Base-by-base conservation (phyloP, 2,797 vertebrate genomes). In the Chelonia mydas region DNA sequence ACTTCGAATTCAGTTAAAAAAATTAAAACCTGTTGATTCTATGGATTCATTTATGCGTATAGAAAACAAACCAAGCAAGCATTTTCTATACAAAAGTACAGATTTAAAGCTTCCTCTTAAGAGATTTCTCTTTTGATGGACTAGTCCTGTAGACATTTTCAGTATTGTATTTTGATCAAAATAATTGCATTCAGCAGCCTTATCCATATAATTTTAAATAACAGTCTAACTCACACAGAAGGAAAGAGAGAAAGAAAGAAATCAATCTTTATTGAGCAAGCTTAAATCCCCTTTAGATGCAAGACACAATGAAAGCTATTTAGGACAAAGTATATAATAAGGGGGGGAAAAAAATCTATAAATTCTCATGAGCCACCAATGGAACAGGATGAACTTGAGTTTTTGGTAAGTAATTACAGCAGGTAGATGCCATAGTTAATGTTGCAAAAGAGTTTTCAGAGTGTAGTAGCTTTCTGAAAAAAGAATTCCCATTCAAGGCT, bases 261-360 rank as follows among this genome's bases (percentile, higher is more conserved):
- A 90, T 81, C 91, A 81, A 88, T 84, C 68, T 83, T 61, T 33
- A 94, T 89, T 6, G 17, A 93, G 77, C 50, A 50, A 74, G 45
- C 50, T 83, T 94, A 94, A 96, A 87, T 94, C 37, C 41, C 85
- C 41, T 57, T 31, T 85, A 87, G 90, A 51, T 86, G 88, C 81
- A 80, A 80, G 8, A 28, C 19, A 33, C 81, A 87, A 94, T 31
- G 7, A 95, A 90, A 91, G 94, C 41, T 17, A 31, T 88, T 83
- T 94, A 87, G 82, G 88, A 86, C 79, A 83, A 92, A 86, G 59
- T 76, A 83, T 27, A 59, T 79, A 76, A 87, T 59, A 79, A 95
- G 28, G 92, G 65, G 41, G 41, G 41, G 41, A 23, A 23, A 90
- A 89, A 28, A 15, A 59, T 7, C 41, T 33, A 81, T 50, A 84